phyloP scores from a whole-genome alignment of 2,797 vertebrate genomes.

The Caiman crocodilus region DNA sequence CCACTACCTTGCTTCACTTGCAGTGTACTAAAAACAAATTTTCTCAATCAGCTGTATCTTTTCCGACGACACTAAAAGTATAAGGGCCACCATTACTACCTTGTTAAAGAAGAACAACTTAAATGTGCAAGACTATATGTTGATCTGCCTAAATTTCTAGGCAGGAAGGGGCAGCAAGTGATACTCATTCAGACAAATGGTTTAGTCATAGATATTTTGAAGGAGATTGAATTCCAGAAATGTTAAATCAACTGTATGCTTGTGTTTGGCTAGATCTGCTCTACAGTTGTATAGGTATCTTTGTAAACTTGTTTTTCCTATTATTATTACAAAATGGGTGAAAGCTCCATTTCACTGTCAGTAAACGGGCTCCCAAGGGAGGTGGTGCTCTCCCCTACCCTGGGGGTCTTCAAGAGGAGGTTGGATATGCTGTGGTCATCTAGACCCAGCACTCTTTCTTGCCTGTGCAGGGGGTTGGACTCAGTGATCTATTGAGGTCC shows the following conservation, averaged over 20 bases:
- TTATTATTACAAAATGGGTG: background rate
- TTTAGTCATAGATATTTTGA: background rate
- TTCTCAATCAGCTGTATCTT: too few species aligned
- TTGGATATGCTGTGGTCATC: too few species aligned
- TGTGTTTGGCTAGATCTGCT: background rate
- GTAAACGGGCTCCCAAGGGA: too few species aligned
- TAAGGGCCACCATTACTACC: background rate
- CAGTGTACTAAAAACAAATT: background rate
- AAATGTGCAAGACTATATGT: background rate
- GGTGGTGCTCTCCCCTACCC: too few species aligned
- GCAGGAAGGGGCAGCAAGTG: background rate
- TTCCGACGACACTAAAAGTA: background rate
- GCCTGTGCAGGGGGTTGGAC: too few species aligned
- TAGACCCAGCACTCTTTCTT: too few species aligned
- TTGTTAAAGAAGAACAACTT: background rate
- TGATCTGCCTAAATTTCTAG: background rate
- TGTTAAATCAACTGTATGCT: background rate
- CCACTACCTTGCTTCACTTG: slow-evolving; percentile 21
- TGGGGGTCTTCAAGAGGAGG: too few species aligned
- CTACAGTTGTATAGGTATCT: background rate
- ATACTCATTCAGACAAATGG: background rate
- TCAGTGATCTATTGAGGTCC: too few species aligned
- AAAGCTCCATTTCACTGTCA: background rate
- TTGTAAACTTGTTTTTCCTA: too few species aligned
- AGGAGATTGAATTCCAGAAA: background rate